Base-by-base conservation (phyloP, 2,113 vertebrate species). In the Oryctolagus cuniculus region DNA sequence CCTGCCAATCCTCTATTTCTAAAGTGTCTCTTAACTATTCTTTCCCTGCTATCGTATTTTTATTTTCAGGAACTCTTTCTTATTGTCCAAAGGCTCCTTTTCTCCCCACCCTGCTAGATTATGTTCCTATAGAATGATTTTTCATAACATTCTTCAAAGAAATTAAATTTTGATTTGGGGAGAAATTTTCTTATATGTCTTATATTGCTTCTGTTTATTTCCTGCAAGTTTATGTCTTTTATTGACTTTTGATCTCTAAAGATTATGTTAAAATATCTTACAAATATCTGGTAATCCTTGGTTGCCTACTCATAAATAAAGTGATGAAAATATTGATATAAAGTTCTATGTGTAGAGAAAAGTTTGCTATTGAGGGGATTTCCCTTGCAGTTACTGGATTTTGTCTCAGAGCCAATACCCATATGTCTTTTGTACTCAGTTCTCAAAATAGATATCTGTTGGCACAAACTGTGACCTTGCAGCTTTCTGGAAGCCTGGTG, bases 331-430 rank as follows among this genome's bases (percentile, higher is more conserved):
- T 55, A 61, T 9, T 78, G 12, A n/a, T 2, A 7, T 21, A 1
- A 29, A 69, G n/a, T 73, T 55, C 8, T 51, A 2, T 36, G 19
- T 38, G 2, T 15, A 36, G 24, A 31, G 24, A 8, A 66, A 17
- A 1, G 10, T 4, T 83, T 61, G 16, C 22, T 67, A 15, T 25
- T 61, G 17, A 44, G 15, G 11, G 15, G 4, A 9, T 34, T 51
- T 27, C 16, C n/a, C 19, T 1, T 25, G 1, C 2, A 7, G 2
- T 15, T 38, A 6, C 49, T 75, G 6, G 10, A 0, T 49, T 0
- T 27, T 1, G 25, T n/a, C 16, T 19, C 2, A 16, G 25, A 64
- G 24, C 13, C 8, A 63, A 8, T 63, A 10, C 7, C 3, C 0
- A 1, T 10, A 2, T 81, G 16, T 78, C 15, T 49, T 38, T 3